Percentiles rank a stretch among this genome's conserved stretches.
These are phyloP conservation scores for Thalassarche chlororhynchos DNA, from an alignment of 2,113 vertebrate species.

Conservation along the genomic window DNA sequence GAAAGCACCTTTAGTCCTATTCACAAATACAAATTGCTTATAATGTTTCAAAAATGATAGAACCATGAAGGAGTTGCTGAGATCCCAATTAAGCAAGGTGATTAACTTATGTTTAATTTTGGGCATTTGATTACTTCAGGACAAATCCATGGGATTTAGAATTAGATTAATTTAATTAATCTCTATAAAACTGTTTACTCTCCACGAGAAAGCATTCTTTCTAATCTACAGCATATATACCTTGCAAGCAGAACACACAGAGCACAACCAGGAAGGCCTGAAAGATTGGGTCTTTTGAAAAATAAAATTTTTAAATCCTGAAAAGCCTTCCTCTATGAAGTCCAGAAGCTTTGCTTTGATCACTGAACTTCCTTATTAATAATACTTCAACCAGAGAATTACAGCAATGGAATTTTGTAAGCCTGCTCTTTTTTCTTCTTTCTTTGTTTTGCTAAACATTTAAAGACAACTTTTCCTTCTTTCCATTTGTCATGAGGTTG, in stretches of 20 bases:
- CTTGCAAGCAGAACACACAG: background rate
- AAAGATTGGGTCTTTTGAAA: background rate
- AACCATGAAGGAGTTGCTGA: background rate
- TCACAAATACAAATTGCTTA: background rate
- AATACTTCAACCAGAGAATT: background rate
- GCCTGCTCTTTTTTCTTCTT: background rate
- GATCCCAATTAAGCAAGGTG: background rate
- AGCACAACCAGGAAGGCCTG: background rate
- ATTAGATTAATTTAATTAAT: background rate
- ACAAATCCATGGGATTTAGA: background rate
- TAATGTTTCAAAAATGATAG: background rate
- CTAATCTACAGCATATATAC: background rate
- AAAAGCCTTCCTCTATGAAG: background rate
- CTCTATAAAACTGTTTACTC: background rate
- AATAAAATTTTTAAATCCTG: background rate
- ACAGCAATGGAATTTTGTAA: background rate
- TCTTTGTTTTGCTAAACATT: background rate
- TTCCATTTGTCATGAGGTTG: background rate
- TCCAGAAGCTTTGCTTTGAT: background rate
- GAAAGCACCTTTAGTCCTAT: background rate
- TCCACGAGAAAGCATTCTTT: background rate
- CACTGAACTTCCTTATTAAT: background rate
- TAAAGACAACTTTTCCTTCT: background rate
- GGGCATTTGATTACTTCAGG: background rate
- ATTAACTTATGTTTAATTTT: background rate